Conservation (phyloP, 1,140 invertebrate species). For the Holcopasites calliopsidis region DNA sequence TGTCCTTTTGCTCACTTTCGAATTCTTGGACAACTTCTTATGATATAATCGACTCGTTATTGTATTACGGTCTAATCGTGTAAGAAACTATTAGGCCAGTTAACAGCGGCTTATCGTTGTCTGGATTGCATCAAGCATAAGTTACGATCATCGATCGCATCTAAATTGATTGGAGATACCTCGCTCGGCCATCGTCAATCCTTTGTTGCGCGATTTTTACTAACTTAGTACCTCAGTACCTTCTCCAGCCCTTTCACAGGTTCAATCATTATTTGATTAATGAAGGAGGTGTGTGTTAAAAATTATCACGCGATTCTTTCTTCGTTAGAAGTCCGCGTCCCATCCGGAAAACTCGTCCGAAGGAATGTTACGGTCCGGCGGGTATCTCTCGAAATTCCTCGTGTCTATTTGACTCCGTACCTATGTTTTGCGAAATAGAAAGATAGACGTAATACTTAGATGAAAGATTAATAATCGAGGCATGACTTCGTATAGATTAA, state of each 20-base stretch:
- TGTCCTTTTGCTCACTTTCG: background rate
- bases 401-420: constrained; percentile 78
- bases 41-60: background rate
- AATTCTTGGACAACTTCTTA: background rate
- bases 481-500: background rate
- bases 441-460: background rate
- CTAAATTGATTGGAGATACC: background rate
- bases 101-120: background rate
- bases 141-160: background rate
- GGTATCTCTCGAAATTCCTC: constrained; percentile 83
- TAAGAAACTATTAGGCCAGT: background rate
- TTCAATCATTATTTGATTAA: background rate
- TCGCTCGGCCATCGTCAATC: background rate
- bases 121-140: background rate
- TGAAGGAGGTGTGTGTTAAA: background rate
- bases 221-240: background rate
- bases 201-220: background rate
- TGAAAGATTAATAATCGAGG: background rate
- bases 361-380: constrained; percentile 80
- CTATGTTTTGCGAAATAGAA: constrained; percentile 60
- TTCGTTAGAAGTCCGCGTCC: constrained; percentile 82
- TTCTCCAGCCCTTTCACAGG: background rate
- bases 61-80: background rate
- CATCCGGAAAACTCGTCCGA: constrained; percentile 83
- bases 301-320: background rate